These are phyloP conservation scores for Rhyacophila evoluta DNA, from an alignment of 2,888 invertebrate genomes.

Conservation along the genomic window DNA sequence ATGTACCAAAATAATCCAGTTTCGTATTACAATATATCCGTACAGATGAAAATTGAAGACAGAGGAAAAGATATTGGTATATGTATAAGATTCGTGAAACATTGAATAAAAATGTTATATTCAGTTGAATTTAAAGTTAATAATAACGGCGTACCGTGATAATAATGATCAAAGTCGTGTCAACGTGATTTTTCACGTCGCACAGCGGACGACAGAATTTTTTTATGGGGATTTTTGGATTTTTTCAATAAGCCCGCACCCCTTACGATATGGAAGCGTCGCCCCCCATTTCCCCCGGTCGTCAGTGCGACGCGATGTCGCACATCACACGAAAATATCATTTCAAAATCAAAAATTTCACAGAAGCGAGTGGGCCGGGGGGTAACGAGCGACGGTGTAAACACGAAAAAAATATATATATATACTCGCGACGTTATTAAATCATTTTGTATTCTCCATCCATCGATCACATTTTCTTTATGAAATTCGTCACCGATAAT, in stretches of 20 bases:
- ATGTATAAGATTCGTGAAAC: too few relatives aligned
- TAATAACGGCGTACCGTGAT: neutral
- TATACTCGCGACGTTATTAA: neutral
- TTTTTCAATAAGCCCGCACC: neutral
- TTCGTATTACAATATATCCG: too few relatives aligned
- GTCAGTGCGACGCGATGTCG: neutral
- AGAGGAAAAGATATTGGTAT: too few relatives aligned
- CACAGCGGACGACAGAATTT: neutral
- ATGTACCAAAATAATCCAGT: too few relatives aligned
- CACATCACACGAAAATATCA: neutral
- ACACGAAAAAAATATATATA: neutral
- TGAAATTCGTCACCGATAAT: too few relatives aligned
- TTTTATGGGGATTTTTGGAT: neutral
- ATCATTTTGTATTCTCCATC: neutral
- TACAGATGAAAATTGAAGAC: too few relatives aligned
- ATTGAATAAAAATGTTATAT: too few relatives aligned
- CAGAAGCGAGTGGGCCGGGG: neutral
- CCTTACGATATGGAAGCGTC: neutral
- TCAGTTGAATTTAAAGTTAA: neutral
- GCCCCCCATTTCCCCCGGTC: neutral
- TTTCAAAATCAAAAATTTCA: neutral
- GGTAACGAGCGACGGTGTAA: neutral
- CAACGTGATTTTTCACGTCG: constrained; percentile 15
- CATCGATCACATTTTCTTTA: neutral
- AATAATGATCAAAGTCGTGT: neutral